These are phyloP conservation scores for Octodon degus DNA, from an alignment of 2,113 vertebrate species.

Conservation along the genomic window DNA sequence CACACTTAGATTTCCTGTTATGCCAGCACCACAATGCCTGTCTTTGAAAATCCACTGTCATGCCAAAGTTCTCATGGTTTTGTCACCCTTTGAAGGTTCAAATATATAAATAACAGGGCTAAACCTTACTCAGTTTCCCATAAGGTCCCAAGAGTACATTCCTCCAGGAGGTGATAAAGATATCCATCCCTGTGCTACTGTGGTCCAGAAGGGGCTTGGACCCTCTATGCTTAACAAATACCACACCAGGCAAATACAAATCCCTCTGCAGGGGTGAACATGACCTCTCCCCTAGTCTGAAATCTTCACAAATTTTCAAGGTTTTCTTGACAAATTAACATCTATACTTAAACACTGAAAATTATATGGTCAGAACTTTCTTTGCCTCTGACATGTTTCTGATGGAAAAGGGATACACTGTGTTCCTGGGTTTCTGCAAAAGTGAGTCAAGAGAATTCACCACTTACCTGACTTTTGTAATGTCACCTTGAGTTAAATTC, in stretches of 20 bases:
- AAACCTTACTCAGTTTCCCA: neutral
- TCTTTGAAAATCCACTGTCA: neutral
- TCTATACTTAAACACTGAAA: neutral
- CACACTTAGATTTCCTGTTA: neutral
- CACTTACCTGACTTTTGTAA: neutral
- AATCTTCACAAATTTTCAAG: neutral
- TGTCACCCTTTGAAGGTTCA: slow-evolving; percentile 34
- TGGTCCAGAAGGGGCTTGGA: neutral
- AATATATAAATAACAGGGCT: neutral
- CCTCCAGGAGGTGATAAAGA: neutral
- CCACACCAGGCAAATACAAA: neutral
- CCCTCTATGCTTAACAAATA: neutral
- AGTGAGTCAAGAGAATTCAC: neutral
- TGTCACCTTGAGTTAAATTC: neutral
- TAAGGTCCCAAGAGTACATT: neutral
- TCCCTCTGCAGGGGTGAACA: neutral
- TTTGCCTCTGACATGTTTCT: neutral
- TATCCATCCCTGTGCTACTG: neutral
- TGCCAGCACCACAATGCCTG: neutral
- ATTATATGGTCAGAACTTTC: neutral
- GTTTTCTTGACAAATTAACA: slow-evolving; percentile 36
- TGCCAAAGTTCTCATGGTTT: neutral
- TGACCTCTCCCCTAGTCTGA: neutral
- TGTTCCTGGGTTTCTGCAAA: slow-evolving; percentile 5
- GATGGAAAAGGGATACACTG: neutral